phyloP scores from a whole-genome alignment of 2,113 vertebrate species.

The Mirza zaza region DNA sequence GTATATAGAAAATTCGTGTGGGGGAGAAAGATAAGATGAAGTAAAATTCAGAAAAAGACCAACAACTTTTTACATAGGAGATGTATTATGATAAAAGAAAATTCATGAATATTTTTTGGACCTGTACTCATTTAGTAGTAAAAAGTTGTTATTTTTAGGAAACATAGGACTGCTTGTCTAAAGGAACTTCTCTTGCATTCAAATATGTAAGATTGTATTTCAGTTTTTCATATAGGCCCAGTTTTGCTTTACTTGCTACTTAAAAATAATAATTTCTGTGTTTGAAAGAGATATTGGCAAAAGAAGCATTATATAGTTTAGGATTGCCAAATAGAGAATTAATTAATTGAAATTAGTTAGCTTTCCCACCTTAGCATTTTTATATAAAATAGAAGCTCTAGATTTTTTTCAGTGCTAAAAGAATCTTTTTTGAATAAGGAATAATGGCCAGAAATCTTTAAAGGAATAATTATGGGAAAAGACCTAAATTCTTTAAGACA shows the following conservation, averaged over 20 bases:
- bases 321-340: not conserved
- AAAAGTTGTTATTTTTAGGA: conserved; percentile 23
- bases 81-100: conserved; percentile 19
- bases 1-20: not conserved
- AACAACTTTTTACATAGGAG: not conserved
- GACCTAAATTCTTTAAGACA: conserved; percentile 1
- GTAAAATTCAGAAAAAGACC: not conserved
- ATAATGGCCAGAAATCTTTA: not conserved
- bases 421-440: not conserved
- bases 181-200: not conserved
- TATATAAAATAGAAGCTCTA: conserved; percentile 26
- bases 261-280: conserved; percentile 14
- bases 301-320: conserved; percentile 25
- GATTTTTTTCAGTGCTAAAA: conserved; percentile 1
- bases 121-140: not conserved
- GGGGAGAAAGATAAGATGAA: conserved; percentile 10
- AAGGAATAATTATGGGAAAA: conserved; percentile 15
- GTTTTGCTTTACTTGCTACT: conserved; percentile 38
- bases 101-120: conserved; percentile 17
- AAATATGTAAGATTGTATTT: not conserved
- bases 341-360: not conserved
- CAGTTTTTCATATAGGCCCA: not conserved
- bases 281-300: conserved; percentile 36
- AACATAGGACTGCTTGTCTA: not conserved
- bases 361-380: not conserved